Conservation (phyloP, 2,113 vertebrate genomes). For the Rana temporaria region DNA sequence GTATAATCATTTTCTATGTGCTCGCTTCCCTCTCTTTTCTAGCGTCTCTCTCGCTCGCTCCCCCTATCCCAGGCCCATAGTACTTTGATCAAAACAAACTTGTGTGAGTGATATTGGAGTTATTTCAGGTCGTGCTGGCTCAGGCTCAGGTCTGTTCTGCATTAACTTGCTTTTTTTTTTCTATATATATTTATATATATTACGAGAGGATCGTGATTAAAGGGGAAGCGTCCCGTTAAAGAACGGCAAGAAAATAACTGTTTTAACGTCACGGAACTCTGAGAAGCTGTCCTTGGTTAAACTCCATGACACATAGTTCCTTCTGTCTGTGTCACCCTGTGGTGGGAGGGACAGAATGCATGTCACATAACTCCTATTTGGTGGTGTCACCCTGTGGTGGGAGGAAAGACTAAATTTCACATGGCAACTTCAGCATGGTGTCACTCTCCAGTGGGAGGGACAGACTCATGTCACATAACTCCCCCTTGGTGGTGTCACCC, state of each 20-base stretch:
- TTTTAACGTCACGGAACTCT: not conserved
- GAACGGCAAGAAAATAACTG: not conserved
- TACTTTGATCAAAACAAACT: constrained; percentile 58
- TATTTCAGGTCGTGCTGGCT: constrained; percentile 55
- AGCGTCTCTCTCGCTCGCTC: constrained; percentile 32
- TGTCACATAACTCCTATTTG: not conserved
- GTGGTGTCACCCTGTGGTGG: not conserved
- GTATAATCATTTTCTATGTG: not conserved
- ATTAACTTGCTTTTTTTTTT: constrained; percentile 55
- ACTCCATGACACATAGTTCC: not conserved
- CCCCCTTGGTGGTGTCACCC: not conserved
- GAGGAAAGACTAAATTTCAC: not conserved
- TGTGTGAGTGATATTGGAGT: constrained; percentile 58
- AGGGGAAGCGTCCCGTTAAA: constrained; percentile 36
- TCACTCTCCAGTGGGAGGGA: not conserved
- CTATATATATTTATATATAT: constrained; percentile 52
- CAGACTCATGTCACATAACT: not conserved
- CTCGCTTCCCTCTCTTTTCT: constrained; percentile 25
- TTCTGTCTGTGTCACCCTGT: not conserved
- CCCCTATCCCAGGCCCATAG: constrained; percentile 55
- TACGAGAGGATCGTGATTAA: constrained; percentile 33
- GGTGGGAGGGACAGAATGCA: not conserved
- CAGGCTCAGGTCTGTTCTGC: constrained; percentile 56
- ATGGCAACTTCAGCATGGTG: not conserved
- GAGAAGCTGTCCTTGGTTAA: no score